Percentiles rank a stretch among this genome's conserved stretches.
phyloP scores from a whole-genome alignment of 2,888 invertebrate genomes.

The Cremastinae sp. region DNA sequence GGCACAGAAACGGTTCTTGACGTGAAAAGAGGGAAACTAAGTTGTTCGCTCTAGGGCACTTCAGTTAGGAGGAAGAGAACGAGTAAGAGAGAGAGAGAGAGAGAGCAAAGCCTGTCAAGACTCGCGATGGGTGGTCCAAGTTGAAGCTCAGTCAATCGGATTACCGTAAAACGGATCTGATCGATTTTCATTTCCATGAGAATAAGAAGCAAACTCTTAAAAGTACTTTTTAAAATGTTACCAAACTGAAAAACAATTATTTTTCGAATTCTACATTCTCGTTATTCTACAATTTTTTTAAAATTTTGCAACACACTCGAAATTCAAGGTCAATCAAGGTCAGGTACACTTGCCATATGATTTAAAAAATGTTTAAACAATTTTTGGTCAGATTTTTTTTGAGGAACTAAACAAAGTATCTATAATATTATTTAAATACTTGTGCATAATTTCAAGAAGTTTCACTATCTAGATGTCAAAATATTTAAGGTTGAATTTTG shows the following conservation, averaged over 20 bases:
- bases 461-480: too few relatives aligned
- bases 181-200: conserved; percentile 15
- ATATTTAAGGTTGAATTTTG: too few relatives aligned
- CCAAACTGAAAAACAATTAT: neutral
- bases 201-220: neutral
- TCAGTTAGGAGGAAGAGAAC: conserved; percentile 1
- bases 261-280: neutral
- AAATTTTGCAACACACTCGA: neutral
- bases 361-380: too few relatives aligned
- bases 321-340: too few relatives aligned
- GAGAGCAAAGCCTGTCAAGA: conserved; percentile 10
- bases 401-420: too few relatives aligned
- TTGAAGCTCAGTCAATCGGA: conserved; percentile 51
- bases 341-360: too few relatives aligned
- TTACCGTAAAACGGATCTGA: conserved; percentile 27
- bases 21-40: conserved; percentile 4
- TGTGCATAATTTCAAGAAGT: too few relatives aligned
- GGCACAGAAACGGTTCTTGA: conserved; percentile 26
- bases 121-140: conserved; percentile 22
- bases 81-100: too few relatives aligned
- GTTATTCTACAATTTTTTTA: neutral
- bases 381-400: too few relatives aligned
- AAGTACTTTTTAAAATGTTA: neutral
- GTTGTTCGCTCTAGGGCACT: conserved; percentile 6
- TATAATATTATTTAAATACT: too few relatives aligned